Base-by-base conservation (phyloP, 2,797 vertebrate genomes). In the Peromyscus attwateri region DNA sequence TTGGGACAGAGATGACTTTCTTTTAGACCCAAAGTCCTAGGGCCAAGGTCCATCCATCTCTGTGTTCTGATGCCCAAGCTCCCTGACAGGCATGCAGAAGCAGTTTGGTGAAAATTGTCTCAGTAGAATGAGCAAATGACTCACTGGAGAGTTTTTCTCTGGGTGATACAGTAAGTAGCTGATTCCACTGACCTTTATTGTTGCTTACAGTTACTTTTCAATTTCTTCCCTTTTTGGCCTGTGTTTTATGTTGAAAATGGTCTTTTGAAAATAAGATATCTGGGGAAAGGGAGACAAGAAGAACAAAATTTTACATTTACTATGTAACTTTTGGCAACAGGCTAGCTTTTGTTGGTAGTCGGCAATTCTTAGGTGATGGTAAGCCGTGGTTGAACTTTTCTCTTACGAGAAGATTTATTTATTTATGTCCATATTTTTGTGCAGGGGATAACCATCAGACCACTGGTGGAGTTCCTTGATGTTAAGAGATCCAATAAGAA, bases 381-480 rank as follows among this genome's bases (percentile, higher is more conserved):
- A 60, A 49, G 4, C 76, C 46, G n/a, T 84, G 49, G 27, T n/a
- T 92, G 34, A 83, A 49, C 23, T 79, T 85, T 90, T 52, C 79
- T 75, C 43, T 76, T 70, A 23, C 64, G 27, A 75, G 60, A 81
- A 87, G 31, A 49, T 77, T 64, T 29, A 73, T 27, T 37, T 68
- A 40, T 70, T 85, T 52, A 66, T 49, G 60, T 83, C 12, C 27
- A 27, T 64, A 10, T 83, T 91, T 94, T 23, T 97, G 88, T 79
- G 13, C 96, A 99, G 99, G 99, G 99, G 96, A 99, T 99, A 98
- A 99, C 99, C 66, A 99, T 99, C 97, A 99, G 99, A 37, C 99
- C 99, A 64, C 97, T 99, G 93, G 99, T 99, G 81, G 99, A 99
- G 95, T 99, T 99, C 97, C 99, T 99, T 97, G 99, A 99, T 93